Evolutionary conservation across 1,140 invertebrate genomes (phyloP).

Genomic region (Drosophila sucinea): DNA sequence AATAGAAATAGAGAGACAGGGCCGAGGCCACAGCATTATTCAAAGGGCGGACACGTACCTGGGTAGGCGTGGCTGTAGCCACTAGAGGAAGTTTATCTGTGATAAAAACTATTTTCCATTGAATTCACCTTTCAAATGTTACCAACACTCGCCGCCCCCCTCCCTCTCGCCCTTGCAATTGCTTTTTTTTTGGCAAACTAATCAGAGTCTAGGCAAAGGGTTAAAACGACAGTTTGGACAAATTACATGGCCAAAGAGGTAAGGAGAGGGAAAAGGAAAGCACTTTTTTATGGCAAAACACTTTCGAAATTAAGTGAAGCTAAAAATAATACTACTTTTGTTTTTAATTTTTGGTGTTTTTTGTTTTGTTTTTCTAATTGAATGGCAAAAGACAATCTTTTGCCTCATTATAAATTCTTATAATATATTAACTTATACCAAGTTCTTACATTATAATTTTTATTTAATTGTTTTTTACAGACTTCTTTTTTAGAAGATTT

Average conservation of each 20-base stretch:
- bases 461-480: too few species aligned
- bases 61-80: not conserved
- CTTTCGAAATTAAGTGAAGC: not conserved
- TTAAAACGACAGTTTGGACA: slow-evolving; percentile 63
- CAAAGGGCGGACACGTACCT: not conserved
- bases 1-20: too few species aligned
- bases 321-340: too few species aligned
- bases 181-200: slow-evolving; percentile 41
- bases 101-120: slow-evolving; percentile 76
- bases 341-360: too few species aligned
- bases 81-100: slow-evolving; percentile 64
- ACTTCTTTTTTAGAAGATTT: too few species aligned
- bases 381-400: too few species aligned
- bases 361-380: too few species aligned
- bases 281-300: too few species aligned
- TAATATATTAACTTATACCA: too few species aligned
- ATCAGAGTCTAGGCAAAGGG: slow-evolving; percentile 49
- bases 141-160: not conserved
- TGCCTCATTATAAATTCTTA: too few species aligned
- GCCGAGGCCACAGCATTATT: not conserved
- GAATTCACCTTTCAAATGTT: slow-evolving; percentile 48
- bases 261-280: not conserved
- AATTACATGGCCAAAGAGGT: slow-evolving; percentile 39
- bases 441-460: too few species aligned
- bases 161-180: too few species aligned